These are phyloP conservation scores for Catharus bicknelli DNA, from an alignment of 2,113 vertebrate genomes.

Conservation along the genomic window DNA sequence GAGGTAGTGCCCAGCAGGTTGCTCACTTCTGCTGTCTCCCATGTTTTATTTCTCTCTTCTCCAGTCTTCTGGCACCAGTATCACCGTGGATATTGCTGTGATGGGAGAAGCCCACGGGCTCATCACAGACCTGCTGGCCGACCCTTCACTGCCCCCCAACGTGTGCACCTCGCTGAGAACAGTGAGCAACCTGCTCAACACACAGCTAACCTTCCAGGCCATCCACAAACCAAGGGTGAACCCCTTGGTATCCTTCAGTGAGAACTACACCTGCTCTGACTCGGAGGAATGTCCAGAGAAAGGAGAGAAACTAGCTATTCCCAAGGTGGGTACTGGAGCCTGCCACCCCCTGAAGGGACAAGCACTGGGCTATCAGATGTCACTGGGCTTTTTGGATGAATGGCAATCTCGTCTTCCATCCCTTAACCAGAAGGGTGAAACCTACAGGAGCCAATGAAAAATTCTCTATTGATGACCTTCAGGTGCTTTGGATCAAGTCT, in stretches of 20 bases:
- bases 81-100: constrained; percentile 94
- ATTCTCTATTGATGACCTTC: background rate
- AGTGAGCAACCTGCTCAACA: constrained; percentile 94
- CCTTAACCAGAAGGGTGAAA: background rate
- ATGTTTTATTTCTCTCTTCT: background rate
- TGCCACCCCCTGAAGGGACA: background rate
- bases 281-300: constrained; percentile 90
- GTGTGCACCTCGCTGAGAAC: constrained; percentile 92
- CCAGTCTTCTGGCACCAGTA: constrained; percentile 93
- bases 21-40: background rate
- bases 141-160: constrained; percentile 90
- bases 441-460: background rate
- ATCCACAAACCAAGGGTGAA: constrained; percentile 86
- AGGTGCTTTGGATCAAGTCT: background rate
- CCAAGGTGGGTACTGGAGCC: constrained; percentile 80
- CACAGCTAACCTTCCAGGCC: constrained; percentile 93
- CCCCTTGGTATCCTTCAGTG: constrained; percentile 82
- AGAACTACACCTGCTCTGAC: constrained; percentile 89
- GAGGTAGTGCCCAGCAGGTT: background rate
- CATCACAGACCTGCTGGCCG: constrained; percentile 93
- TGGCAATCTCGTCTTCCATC: background rate
- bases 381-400: background rate
- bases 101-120: constrained; percentile 98
- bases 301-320: constrained; percentile 89
- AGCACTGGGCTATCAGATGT: background rate